Evolutionary conservation across 2,888 invertebrate genomes (phyloP).

Genomic region (Quadriops clusia): DNA sequence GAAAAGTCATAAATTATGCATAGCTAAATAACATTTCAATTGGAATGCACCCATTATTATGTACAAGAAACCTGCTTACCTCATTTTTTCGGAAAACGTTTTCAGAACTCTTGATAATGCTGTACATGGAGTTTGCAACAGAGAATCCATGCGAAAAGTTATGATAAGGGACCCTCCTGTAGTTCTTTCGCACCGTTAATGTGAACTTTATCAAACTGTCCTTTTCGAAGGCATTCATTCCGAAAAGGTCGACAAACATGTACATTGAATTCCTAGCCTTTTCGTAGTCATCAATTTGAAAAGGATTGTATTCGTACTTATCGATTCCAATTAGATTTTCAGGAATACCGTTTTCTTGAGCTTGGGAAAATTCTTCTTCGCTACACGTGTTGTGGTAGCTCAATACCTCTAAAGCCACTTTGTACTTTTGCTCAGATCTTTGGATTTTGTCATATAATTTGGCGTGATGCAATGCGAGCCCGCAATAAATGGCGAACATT

Average conservation of each 20-base stretch:
- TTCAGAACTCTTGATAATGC: slow-evolving; percentile 50
- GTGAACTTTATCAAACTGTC: slow-evolving; percentile 59
- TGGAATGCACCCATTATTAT: slow-evolving; percentile 2
- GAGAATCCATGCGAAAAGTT: slow-evolving; percentile 84
- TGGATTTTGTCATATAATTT: slow-evolving; percentile 73
- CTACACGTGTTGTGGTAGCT: slow-evolving; percentile 73
- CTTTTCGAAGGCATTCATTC: slow-evolving; percentile 51
- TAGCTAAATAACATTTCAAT: too few relatives aligned
- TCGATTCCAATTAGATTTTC: slow-evolving; percentile 34
- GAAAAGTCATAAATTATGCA: too few relatives aligned
- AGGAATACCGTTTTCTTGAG: slow-evolving; percentile 20
- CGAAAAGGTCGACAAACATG: slow-evolving; percentile 66
- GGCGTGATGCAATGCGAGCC: slow-evolving; percentile 73
- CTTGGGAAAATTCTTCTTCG: slow-evolving; percentile 52
- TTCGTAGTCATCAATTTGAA: slow-evolving; percentile 52
- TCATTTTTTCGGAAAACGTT: slow-evolving; percentile 47
- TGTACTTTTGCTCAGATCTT: slow-evolving; percentile 71
- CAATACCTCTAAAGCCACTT: slow-evolving; percentile 68
- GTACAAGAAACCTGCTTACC: slow-evolving; percentile 43
- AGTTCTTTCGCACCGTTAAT: slow-evolving; percentile 74
- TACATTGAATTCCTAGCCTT: slow-evolving; percentile 61
- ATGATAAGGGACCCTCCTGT: slow-evolving; percentile 72
- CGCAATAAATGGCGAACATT: slow-evolving; percentile 76
- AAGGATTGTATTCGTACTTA: slow-evolving; percentile 61
- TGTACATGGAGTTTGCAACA: slow-evolving; percentile 74